Conservation (phyloP, 2,888 invertebrate species). For the Caradrina clavipalpis region DNA sequence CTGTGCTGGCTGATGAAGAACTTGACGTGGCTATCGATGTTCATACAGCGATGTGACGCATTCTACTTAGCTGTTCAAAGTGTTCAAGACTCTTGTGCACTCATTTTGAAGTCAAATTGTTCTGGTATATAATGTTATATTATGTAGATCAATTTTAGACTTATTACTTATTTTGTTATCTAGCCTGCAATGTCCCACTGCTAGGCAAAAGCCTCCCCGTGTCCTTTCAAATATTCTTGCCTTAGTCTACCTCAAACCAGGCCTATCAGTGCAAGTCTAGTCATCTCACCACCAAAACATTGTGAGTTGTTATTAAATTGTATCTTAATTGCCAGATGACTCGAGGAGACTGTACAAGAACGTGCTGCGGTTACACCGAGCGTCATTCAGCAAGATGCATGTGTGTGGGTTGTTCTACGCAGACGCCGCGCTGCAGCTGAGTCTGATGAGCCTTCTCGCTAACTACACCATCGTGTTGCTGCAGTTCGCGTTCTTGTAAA, state of each 20-base stretch:
- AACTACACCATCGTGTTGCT: constrained; percentile 31
- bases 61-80: constrained; percentile 29
- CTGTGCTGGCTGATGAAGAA: constrained; percentile 18
- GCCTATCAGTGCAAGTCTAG: too few relatives aligned
- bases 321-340: constrained; percentile 5
- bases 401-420: constrained; percentile 26
- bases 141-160: not conserved
- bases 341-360: constrained; percentile 29
- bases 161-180: too few relatives aligned
- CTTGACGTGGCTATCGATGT: constrained; percentile 5
- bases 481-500: constrained; percentile 27
- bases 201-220: too few relatives aligned
- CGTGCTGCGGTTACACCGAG: constrained; percentile 36
- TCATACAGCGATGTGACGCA: constrained; percentile 28
- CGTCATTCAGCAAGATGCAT: constrained; percentile 37
- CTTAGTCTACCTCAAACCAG: too few relatives aligned
- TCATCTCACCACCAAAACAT: too few relatives aligned
- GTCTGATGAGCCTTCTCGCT: constrained; percentile 17
- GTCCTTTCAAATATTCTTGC: too few relatives aligned
- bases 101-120: constrained; percentile 21
- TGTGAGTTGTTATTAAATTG: too few relatives aligned
- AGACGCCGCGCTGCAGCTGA: constrained; percentile 4
- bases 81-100: constrained; percentile 28
- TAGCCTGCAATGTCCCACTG: too few relatives aligned
- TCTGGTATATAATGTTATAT: constrained; percentile 24